A percentile compares a stretch with the other conserved stretches of the same genome.
Evolutionary conservation across 1,140 invertebrate genomes (phyloP).

Genomic region (Delia radicum): DNA sequence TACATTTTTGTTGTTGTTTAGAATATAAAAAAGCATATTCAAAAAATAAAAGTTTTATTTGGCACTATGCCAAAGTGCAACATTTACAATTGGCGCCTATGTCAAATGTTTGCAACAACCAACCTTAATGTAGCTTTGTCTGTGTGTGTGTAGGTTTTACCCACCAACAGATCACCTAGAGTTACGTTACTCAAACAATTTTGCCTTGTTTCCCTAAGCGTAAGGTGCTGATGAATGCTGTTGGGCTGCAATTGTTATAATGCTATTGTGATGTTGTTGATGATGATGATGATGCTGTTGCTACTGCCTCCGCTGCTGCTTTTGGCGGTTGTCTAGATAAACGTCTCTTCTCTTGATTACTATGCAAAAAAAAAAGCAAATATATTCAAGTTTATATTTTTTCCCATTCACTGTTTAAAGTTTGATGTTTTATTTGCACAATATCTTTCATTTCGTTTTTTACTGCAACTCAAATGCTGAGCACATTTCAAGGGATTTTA

Average conservation of each 20-base stretch:
- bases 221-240: conserved; percentile 1
- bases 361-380: no score
- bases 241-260: neutral
- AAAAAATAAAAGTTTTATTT: neutral
- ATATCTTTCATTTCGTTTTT: neutral
- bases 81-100: conserved; percentile 17
- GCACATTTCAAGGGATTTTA: neutral
- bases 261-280: neutral
- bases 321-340: neutral
- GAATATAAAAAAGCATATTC: neutral
- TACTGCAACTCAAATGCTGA: no score
- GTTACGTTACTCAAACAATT: neutral
- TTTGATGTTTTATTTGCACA: neutral
- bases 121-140: neutral
- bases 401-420: no score
- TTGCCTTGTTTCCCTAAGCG: neutral
- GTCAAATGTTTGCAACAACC: neutral
- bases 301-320: neutral
- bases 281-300: neutral
- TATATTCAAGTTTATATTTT: no score
- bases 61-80: conserved; percentile 15
- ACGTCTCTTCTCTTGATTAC: neutral
- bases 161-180: no score
- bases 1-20: neutral
- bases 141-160: no score